Percentiles rank a stretch among this genome's conserved stretches.
These are phyloP conservation scores for Cryptocephalus primarius DNA, from an alignment of 2,888 invertebrate genomes.

Conservation along the genomic window DNA sequence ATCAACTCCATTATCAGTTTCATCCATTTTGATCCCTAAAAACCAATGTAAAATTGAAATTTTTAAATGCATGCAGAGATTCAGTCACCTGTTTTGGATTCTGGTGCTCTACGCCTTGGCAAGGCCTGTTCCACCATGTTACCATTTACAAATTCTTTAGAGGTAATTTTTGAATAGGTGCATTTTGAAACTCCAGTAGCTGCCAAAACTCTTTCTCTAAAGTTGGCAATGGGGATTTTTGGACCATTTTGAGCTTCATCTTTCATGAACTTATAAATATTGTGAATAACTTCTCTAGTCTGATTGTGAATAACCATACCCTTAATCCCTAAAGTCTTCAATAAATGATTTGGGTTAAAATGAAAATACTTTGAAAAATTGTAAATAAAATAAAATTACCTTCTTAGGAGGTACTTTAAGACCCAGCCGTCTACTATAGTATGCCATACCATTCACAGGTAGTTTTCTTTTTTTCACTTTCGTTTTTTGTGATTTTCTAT, in stretches of 20 bases:
- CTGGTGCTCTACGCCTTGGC: neutral
- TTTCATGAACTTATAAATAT: slow-evolving; percentile 13
- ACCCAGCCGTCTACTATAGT: slow-evolving; percentile 9
- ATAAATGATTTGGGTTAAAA: too few species aligned
- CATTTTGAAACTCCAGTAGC: slow-evolving; percentile 13
- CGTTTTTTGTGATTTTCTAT: too few species aligned
- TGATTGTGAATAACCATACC: slow-evolving; percentile 10
- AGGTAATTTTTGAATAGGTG: slow-evolving; percentile 11
- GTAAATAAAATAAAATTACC: slow-evolving; percentile 1
- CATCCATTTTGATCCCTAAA: slow-evolving; percentile 17
- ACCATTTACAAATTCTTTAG: slow-evolving; percentile 9
- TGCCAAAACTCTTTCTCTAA: slow-evolving; percentile 10
- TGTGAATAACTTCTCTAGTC: slow-evolving; percentile 10
- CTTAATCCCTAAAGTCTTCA: slow-evolving; percentile 7
- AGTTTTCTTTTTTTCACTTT: neutral
- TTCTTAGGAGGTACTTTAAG: slow-evolving; percentile 11
- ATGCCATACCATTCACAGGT: slow-evolving; percentile 10
- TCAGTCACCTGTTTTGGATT: neutral
- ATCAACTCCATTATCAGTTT: neutral
- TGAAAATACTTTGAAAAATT: too few species aligned
- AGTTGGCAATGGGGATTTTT: slow-evolving; percentile 10
- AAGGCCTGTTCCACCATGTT: neutral
- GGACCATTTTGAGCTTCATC: slow-evolving; percentile 11
- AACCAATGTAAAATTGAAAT: neutral
- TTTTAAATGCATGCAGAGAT: too few species aligned